Conservation (phyloP, 2,797 vertebrate genomes). For the Lophius americanus region DNA sequence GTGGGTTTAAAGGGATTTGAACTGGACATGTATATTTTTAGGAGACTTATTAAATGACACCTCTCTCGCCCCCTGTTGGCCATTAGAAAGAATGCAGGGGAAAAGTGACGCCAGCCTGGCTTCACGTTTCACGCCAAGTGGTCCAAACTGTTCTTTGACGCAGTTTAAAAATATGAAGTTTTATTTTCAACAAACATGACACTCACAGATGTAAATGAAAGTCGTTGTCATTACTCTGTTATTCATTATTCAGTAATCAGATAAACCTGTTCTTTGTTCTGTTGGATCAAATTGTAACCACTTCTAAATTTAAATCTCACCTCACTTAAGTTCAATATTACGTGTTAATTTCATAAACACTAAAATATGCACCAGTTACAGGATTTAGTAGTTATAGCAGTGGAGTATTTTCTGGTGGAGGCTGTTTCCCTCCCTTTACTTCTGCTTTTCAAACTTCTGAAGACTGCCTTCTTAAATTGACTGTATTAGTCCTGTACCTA, state of each 20-base stretch:
- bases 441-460: neutral
- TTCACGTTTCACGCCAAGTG: neutral
- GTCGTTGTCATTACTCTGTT: too few species aligned
- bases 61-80: too few species aligned
- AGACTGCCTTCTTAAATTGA: neutral
- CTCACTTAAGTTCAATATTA: neutral
- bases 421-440: neutral
- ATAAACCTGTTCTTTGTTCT: neutral
- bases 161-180: too few species aligned
- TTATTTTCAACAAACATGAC: too few species aligned
- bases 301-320: neutral
- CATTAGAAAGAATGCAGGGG: too few species aligned
- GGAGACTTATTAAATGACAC: too few species aligned
- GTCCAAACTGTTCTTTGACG: too few species aligned
- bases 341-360: neutral
- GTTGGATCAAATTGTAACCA: neutral
- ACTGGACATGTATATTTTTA: too few species aligned
- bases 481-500: neutral
- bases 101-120: too few species aligned
- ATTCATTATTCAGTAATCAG: too few species aligned
- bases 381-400: neutral
- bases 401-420: neutral
- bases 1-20: too few species aligned
- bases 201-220: too few species aligned
- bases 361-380: neutral